Conservation (phyloP, 53 echinoderm and acorn worm genomes). For the Holothuria scabra region DNA sequence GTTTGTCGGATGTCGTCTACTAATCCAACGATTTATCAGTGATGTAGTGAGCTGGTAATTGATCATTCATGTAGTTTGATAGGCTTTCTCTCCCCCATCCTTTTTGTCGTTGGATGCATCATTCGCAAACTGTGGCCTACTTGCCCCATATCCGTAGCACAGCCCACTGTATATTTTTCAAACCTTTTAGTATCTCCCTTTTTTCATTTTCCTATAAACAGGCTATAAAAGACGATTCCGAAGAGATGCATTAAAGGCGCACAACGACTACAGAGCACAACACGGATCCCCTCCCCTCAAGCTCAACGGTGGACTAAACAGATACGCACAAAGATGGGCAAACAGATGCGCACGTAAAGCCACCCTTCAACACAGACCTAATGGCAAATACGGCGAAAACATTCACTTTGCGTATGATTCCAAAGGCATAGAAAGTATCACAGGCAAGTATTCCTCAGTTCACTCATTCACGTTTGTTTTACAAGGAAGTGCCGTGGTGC, state of each 20-base stretch:
- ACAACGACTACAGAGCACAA: constrained; percentile 84
- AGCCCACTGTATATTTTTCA: background rate
- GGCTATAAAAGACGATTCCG: constrained; percentile 79
- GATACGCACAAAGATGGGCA: constrained; percentile 92
- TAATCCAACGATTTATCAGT: too few species aligned
- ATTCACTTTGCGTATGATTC: constrained; percentile 87
- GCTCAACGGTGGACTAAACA: constrained; percentile 71
- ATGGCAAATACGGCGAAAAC: constrained; percentile 93
- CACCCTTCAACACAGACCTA: constrained; percentile 77
- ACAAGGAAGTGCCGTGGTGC: too few species aligned
- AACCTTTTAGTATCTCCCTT: background rate
- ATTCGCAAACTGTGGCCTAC: too few species aligned
- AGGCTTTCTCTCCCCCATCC: too few species aligned
- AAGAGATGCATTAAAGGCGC: constrained; percentile 86
- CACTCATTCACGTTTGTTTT: too few species aligned
- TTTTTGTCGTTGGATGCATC: too few species aligned
- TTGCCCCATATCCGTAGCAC: too few species aligned
- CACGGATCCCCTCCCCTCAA: constrained; percentile 80
- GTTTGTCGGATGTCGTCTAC: too few species aligned
- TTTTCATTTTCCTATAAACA: constrained; percentile 18
- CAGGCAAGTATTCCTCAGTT: constrained; percentile 45
- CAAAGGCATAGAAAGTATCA: constrained; percentile 72
- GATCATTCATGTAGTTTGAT: too few species aligned
- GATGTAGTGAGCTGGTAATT: too few species aligned
- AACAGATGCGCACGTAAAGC: constrained; percentile 79